Evolutionary conservation across 2,113 vertebrate genomes (phyloP).

Genomic region (Motacilla alba): DNA sequence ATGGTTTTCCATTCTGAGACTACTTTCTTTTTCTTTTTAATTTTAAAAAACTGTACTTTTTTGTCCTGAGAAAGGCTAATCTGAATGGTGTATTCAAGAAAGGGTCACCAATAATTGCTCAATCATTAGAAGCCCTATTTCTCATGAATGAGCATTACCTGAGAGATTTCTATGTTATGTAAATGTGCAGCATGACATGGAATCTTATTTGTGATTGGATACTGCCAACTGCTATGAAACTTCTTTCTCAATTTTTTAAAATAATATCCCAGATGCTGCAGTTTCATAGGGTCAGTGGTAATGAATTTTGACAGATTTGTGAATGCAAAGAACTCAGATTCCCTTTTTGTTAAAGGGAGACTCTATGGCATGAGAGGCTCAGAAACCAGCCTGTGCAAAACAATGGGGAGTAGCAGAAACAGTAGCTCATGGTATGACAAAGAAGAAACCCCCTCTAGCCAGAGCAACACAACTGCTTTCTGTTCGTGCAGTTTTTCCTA

Average conservation of each 20-base stretch:
- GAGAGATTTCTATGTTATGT: not conserved
- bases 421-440: not conserved
- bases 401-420: not conserved
- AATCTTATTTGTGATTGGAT: not conserved
- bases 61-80: constrained; percentile 7
- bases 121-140: not conserved
- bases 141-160: not conserved
- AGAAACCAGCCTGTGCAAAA: not conserved
- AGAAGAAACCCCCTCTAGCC: not conserved
- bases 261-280: not conserved
- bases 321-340: not conserved
- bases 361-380: not conserved
- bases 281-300: not conserved
- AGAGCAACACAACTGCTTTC: not conserved
- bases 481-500: not conserved
- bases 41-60: not conserved
- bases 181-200: not conserved
- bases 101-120: not conserved
- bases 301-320: constrained; percentile 17
- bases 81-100: constrained; percentile 3
- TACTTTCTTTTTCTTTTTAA: not conserved
- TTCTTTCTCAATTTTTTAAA: not conserved
- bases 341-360: not conserved
- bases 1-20: constrained; percentile 17
- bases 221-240: not conserved